Evolutionary conservation across 2,113 vertebrate genomes (phyloP).

Genomic region (Aldabrachelys gigantea): DNA sequence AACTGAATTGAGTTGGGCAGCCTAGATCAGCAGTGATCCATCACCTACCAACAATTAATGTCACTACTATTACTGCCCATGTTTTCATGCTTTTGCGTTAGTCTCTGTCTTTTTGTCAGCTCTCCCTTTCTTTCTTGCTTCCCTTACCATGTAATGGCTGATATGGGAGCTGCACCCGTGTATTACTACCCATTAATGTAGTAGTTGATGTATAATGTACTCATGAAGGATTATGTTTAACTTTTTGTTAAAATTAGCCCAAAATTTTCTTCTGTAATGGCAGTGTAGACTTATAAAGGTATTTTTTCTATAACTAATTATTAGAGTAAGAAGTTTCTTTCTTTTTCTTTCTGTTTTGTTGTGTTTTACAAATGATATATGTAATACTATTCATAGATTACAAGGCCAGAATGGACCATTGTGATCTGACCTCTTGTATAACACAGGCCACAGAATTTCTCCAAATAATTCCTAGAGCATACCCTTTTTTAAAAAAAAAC

Average conservation of each 20-base stretch:
- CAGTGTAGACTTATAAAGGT: constrained; percentile 2
- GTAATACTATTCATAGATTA: constrained; percentile 12
- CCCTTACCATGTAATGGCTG: neutral
- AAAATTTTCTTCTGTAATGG: neutral
- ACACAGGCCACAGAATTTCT: neutral
- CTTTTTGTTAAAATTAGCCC: neutral
- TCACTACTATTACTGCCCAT: neutral
- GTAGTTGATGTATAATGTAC: neutral
- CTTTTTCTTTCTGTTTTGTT: neutral
- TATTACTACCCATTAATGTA: constrained; percentile 7
- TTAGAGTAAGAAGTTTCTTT: constrained; percentile 33
- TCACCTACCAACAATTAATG: neutral
- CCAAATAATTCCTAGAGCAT: neutral
- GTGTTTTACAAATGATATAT: neutral
- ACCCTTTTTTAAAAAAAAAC: neutral
- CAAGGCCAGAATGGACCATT: neutral
- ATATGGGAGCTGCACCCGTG: neutral
- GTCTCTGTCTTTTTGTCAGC: neutral
- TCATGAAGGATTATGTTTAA: neutral
- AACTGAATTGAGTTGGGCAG: neutral
- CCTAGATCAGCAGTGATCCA: fast-evolving
- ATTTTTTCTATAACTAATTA: constrained; percentile 40
- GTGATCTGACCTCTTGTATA: neutral
- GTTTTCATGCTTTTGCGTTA: neutral
- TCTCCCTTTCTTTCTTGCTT: neutral